Conservation (phyloP, 2,888 invertebrate species). For the Philonicus albiceps region DNA sequence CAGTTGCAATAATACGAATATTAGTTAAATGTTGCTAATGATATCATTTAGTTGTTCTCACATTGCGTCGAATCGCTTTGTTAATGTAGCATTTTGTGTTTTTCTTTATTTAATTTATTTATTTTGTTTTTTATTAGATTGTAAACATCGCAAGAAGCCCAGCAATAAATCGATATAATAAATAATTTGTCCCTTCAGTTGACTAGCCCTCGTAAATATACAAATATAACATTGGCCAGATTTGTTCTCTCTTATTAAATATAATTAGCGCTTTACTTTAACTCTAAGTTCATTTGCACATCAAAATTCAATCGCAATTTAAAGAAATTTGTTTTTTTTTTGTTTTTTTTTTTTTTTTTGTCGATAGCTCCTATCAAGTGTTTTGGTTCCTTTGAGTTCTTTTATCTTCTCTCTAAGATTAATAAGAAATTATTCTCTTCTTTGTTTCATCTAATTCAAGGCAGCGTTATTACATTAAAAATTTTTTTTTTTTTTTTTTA, state of each 20-base stretch:
- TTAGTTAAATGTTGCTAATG: neutral
- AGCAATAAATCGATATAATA: conserved; percentile 45
- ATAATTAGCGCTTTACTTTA: conserved; percentile 31
- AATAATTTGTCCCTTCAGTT: neutral
- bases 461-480: conserved; percentile 47
- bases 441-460: conserved; percentile 47
- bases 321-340: conserved; percentile 12
- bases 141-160: conserved; percentile 50
- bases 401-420: conserved; percentile 21
- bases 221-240: conserved; percentile 37
- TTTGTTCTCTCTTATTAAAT: conserved; percentile 35
- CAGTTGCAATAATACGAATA: neutral
- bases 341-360: conserved; percentile 2
- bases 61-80: neutral
- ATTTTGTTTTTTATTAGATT: conserved; percentile 41
- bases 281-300: conserved; percentile 32
- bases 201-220: conserved; percentile 20
- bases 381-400: conserved; percentile 45
- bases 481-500: conserved; percentile 31
- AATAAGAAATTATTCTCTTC: conserved; percentile 42
- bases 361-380: conserved; percentile 27
- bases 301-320: conserved; percentile 30
- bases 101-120: neutral
- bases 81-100: neutral
- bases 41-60: neutral